Percentiles rank a stretch among this genome's conserved stretches.
Conservation (phyloP, 1,140 invertebrate species). For the Trichogramma pretiosum region DNA sequence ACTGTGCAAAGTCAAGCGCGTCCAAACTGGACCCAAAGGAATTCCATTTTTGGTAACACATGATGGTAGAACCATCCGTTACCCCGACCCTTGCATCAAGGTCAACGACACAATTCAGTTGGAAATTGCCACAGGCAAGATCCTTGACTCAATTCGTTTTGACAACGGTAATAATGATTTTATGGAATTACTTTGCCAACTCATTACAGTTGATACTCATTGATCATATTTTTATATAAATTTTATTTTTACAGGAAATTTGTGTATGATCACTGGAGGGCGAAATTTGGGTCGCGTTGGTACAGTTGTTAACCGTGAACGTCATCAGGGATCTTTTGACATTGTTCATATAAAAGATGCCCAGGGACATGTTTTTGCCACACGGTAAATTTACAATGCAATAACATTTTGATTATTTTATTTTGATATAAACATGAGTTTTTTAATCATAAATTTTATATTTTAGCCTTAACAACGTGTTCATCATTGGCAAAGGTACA, state of each 20-base stretch:
- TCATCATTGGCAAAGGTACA: conserved; percentile 97
- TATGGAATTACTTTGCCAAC: not conserved
- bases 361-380: conserved; percentile 93
- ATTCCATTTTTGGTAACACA: conserved; percentile 94
- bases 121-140: conserved; percentile 89
- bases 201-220: conserved; percentile 7
- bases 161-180: conserved; percentile 69
- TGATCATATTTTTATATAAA: conserved; percentile 4
- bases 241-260: conserved; percentile 60
- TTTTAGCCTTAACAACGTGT: conserved; percentile 91
- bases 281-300: conserved; percentile 99
- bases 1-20: conserved; percentile 87
- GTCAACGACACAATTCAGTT: conserved; percentile 95
- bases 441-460: conserved; percentile 20
- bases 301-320: conserved; percentile 90
- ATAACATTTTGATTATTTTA: conserved; percentile 12
- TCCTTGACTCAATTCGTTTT: conserved; percentile 97
- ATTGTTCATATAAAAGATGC: conserved; percentile 98
- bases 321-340: conserved; percentile 98
- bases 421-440: conserved; percentile 2
- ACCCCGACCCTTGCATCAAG: conserved; percentile 95
- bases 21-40: conserved; percentile 85
- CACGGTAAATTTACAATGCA: conserved; percentile 57
- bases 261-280: conserved; percentile 99
- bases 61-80: conserved; percentile 96